These are phyloP conservation scores for Phenganax stokvisi DNA, from an alignment of 92 coral and sea anemone species.

Conservation along the genomic window DNA sequence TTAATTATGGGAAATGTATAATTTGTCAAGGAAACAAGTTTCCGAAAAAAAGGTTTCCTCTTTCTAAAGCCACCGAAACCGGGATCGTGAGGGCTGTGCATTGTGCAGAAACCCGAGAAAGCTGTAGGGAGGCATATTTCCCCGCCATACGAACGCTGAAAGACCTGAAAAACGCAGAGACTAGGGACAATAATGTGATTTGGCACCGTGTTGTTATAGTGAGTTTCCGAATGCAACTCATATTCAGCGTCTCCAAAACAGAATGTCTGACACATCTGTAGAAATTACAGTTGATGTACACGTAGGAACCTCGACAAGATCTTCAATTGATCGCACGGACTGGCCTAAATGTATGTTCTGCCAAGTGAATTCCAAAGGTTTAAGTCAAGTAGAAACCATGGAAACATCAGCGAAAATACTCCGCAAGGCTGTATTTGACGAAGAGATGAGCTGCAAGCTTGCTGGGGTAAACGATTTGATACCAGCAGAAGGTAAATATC, in stretches of 20 bases:
- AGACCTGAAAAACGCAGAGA: slow-evolving; percentile 5
- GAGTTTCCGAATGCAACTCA: neutral
- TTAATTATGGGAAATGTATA: slow-evolving; percentile 35
- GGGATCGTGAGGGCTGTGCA: slow-evolving; percentile 43
- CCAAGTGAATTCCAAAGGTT: slow-evolving; percentile 18
- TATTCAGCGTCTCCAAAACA: slow-evolving; percentile 16
- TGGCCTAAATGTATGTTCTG: slow-evolving; percentile 26
- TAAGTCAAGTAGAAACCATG: slow-evolving; percentile 15
- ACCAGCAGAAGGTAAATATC: slow-evolving; percentile 15
- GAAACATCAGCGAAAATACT: slow-evolving; percentile 16
- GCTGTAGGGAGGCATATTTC: slow-evolving; percentile 25
- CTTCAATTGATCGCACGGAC: slow-evolving; percentile 9
- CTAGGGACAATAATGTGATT: neutral
- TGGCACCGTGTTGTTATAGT: slow-evolving; percentile 19
- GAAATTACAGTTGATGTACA: neutral
- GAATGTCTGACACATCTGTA: neutral
- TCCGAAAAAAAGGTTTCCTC: slow-evolving; percentile 56
- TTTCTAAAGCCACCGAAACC: slow-evolving; percentile 49
- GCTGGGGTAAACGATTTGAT: slow-evolving; percentile 10
- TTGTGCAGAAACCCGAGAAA: slow-evolving; percentile 57
- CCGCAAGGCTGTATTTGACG: neutral
- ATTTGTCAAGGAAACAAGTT: slow-evolving; percentile 53
- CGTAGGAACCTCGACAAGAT: slow-evolving; percentile 12
- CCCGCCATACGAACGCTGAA: slow-evolving; percentile 2
- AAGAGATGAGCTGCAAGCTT: slow-evolving; percentile 15